Percentiles rank a stretch among this genome's conserved stretches.
These are phyloP conservation scores for Idaea straminata DNA, from an alignment of 2,888 invertebrate species.

Conservation along the genomic window DNA sequence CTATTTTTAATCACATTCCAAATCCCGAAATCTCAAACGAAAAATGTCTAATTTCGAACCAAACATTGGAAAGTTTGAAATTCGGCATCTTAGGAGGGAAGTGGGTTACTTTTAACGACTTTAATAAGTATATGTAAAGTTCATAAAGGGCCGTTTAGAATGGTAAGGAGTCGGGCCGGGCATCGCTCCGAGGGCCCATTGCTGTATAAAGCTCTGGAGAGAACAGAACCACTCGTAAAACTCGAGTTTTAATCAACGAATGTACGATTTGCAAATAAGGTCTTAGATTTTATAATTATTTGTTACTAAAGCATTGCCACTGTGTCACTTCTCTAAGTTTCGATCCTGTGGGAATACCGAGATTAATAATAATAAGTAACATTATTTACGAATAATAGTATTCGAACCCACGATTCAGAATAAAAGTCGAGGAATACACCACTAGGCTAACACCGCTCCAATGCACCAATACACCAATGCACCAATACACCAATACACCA, in stretches of 20 bases:
- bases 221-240: slow-evolving; percentile 27
- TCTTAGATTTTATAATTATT: background rate
- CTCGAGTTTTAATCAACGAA: slow-evolving; percentile 39
- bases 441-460: too few species aligned
- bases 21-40: slow-evolving; percentile 5
- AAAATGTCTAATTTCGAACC: slow-evolving; percentile 7
- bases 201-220: background rate
- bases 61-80: slow-evolving; percentile 22
- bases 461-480: too few species aligned
- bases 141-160: slow-evolving; percentile 34
- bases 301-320: background rate
- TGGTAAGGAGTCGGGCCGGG: slow-evolving; percentile 20
- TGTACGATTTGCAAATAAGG: slow-evolving; percentile 26
- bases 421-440: too few species aligned
- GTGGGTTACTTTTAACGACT: slow-evolving; percentile 35
- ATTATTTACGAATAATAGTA: too few species aligned
- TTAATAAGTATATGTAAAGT: slow-evolving; percentile 36
- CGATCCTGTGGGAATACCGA: background rate
- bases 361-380: too few species aligned
- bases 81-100: slow-evolving; percentile 22
- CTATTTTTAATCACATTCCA: background rate
- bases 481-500: too few species aligned
- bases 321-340: background rate
- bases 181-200: background rate
- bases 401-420: too few species aligned